A percentile compares a stretch with the other conserved stretches of the same genome.
These are phyloP conservation scores for Dipodomys ordii DNA, from an alignment of 2,113 vertebrate genomes.

Conservation along the genomic window DNA sequence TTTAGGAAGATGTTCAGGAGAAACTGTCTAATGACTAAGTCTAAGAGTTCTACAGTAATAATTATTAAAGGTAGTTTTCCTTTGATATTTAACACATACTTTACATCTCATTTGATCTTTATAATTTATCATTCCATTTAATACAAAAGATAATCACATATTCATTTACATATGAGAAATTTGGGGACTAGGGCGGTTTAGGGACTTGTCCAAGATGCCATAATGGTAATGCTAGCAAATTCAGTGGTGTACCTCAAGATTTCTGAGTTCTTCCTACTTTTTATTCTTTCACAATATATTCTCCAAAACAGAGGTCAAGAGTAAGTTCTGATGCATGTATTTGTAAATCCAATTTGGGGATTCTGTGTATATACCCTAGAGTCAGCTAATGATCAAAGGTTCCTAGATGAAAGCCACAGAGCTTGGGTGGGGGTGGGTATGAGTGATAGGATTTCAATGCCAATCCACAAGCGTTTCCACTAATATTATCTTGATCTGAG, in stretches of 20 bases:
- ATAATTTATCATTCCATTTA: neutral
- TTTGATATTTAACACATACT: conserved; percentile 3
- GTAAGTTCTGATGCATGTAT: neutral
- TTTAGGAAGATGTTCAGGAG: neutral
- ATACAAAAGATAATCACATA: neutral
- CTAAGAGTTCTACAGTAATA: neutral
- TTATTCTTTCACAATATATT: conserved; percentile 8
- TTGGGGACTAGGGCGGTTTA: neutral
- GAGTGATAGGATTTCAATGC: neutral
- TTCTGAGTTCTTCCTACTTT: neutral
- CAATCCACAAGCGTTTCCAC: neutral
- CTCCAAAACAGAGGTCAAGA: neutral
- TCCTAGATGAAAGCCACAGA: neutral
- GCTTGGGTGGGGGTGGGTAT: no score
- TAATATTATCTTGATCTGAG: neutral
- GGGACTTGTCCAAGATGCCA: neutral
- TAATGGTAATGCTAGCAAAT: neutral
- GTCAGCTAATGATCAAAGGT: neutral
- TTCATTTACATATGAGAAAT: neutral
- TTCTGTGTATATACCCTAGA: neutral
- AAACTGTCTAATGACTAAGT: neutral
- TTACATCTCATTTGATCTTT: conserved; percentile 25
- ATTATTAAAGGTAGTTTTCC: conserved; percentile 5
- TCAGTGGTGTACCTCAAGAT: neutral
- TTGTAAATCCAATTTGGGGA: neutral